Percentiles rank a stretch among this genome's conserved stretches.
phyloP scores from a whole-genome alignment of 1,140 invertebrate genomes.

The Paralvinella palmiformis region DNA sequence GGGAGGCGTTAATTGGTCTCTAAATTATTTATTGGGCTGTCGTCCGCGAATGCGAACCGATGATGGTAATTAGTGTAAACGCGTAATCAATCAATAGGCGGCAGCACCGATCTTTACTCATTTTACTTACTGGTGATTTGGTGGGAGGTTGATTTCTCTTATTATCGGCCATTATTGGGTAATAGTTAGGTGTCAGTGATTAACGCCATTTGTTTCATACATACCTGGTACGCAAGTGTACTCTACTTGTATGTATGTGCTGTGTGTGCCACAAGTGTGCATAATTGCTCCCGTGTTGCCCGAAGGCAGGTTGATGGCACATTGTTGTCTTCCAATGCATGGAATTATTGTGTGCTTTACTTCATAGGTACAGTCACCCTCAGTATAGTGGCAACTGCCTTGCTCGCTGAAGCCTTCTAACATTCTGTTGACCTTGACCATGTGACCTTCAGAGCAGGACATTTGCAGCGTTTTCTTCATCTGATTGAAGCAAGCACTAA shows the following conservation, averaged over 20 bases:
- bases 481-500: constrained; percentile 30
- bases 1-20: background rate
- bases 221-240: constrained; percentile 41
- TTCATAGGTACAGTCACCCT: constrained; percentile 30
- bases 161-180: no score
- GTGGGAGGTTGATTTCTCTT: no score
- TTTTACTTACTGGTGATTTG: no score
- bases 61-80: no score
- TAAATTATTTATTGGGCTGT: no score
- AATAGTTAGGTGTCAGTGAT: background rate
- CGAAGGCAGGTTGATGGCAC: constrained; percentile 36
- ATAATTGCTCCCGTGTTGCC: constrained; percentile 26
- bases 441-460: constrained; percentile 28
- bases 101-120: no score
- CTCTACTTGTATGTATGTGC: constrained; percentile 41
- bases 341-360: constrained; percentile 26
- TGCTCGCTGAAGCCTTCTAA: constrained; percentile 36
- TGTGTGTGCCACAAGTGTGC: constrained; percentile 26
- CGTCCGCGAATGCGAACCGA: no score
- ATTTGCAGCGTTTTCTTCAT: constrained; percentile 27
- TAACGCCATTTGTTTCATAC: background rate
- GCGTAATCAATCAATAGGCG: no score
- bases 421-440: constrained; percentile 32
- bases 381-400: constrained; percentile 25
- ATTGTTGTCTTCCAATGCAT: constrained; percentile 31